A percentile compares a stretch with the other conserved stretches of the same genome.
phyloP scores from a whole-genome alignment of 2,113 vertebrate genomes.

The Caretta caretta region DNA sequence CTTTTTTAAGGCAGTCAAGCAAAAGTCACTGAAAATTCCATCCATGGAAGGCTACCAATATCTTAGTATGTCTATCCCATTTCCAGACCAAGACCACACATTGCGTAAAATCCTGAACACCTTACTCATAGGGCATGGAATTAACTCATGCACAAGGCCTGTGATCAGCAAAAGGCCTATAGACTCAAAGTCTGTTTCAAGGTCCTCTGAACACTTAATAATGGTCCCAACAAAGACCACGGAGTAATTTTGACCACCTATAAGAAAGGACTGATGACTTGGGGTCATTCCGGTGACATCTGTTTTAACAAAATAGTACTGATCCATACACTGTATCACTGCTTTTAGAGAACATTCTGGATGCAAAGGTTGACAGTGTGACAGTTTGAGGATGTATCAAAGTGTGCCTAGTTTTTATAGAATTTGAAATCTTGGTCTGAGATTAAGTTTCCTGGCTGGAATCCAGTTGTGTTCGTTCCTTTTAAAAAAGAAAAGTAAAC shows the following conservation, averaged over 20 bases:
- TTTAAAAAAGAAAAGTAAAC: neutral
- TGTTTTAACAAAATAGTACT: rapidly evolving
- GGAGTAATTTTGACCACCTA: neutral
- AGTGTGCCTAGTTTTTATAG: neutral
- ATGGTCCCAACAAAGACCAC: neutral
- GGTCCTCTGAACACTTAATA: neutral
- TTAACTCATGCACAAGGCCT: neutral
- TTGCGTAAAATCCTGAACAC: neutral
- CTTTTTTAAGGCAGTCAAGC: neutral
- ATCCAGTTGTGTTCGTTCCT: neutral
- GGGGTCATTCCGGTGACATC: neutral
- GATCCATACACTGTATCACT: neutral
- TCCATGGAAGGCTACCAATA: neutral
- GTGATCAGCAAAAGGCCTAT: neutral
- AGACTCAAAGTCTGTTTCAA: neutral
- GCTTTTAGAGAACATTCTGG: neutral
- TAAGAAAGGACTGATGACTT: neutral
- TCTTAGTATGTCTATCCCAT: neutral
- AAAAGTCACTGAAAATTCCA: neutral
- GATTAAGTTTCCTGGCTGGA: neutral
- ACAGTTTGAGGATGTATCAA: neutral
- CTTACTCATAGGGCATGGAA: neutral
- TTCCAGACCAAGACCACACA: neutral
- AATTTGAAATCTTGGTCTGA: neutral
- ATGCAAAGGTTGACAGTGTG: neutral